Conservation (phyloP, 2,888 invertebrate species). For the Phortica okadai region DNA sequence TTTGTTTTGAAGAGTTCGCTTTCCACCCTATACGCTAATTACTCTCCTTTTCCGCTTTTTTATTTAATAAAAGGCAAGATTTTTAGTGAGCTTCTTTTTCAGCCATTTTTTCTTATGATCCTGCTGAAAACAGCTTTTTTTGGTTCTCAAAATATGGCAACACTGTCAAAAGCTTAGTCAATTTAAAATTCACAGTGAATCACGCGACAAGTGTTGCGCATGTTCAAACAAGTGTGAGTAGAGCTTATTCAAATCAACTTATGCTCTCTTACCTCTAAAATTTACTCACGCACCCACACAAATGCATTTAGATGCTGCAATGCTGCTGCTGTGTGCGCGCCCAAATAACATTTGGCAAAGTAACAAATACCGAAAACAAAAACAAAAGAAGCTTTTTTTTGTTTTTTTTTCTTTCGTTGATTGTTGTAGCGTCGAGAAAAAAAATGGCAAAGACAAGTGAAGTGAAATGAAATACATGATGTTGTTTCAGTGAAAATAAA, state of each 20-base stretch:
- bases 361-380: conserved; percentile 19
- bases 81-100: no score
- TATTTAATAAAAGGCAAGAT: no score
- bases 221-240: not conserved
- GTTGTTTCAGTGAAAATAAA: conserved; percentile 24
- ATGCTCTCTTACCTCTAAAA: not conserved
- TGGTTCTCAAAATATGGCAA: not conserved
- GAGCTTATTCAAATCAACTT: not conserved
- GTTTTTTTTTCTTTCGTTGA: conserved; percentile 5
- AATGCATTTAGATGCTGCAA: not conserved
- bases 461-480: conserved; percentile 11
- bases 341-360: conserved; percentile 3
- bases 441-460: conserved; percentile 18
- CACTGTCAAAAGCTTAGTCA: not conserved
- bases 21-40: no score
- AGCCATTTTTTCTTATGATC: no score
- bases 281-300: not conserved
- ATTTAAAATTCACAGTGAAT: not conserved
- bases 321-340: not conserved
- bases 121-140: no score
- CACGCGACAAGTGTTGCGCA: not conserved
- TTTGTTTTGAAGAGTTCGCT: no score
- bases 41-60: no score
- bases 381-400: conserved; percentile 26
- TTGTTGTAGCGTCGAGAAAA: not conserved